A percentile compares a stretch with the other conserved stretches of the same genome.
Conservation (phyloP, 2,113 vertebrate genomes). For the Elephantulus edwardii region DNA sequence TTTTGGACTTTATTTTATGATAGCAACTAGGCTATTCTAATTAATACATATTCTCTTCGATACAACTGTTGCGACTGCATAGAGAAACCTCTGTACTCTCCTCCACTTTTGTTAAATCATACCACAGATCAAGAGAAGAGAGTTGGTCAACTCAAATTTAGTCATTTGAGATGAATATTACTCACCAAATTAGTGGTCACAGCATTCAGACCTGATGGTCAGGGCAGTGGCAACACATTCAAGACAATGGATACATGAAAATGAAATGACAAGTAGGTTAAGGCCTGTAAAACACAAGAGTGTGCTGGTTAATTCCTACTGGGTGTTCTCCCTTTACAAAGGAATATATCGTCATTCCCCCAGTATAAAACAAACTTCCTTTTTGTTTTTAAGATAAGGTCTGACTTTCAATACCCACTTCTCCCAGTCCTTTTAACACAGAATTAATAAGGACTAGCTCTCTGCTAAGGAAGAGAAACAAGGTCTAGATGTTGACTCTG, state of each 20-base stretch:
- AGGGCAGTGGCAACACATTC: not conserved
- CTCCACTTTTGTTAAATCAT: slow-evolving; percentile 24
- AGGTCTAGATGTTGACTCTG: not conserved
- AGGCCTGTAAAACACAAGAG: not conserved
- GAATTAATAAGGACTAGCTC: slow-evolving; percentile 29
- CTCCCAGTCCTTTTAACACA: not conserved
- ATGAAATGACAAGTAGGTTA: slow-evolving; percentile 30
- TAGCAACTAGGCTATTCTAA: not conserved
- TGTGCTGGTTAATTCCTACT: slow-evolving; percentile 6
- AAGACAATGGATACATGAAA: slow-evolving; percentile 20
- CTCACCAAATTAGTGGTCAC: slow-evolving; percentile 59
- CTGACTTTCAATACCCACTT: not conserved
- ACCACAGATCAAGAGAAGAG: not conserved
- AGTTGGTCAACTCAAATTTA: not conserved
- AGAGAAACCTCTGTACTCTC: not conserved
- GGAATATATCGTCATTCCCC: not conserved
- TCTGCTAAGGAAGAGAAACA: not conserved
- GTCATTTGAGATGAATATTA: slow-evolving; percentile 1
- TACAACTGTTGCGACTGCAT: not conserved
- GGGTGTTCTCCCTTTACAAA: not conserved
- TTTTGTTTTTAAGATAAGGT: not conserved
- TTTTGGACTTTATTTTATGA: not conserved
- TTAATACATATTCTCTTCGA: not conserved
- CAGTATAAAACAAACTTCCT: not conserved
- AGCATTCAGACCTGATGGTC: not conserved